Percentiles rank a stretch among this genome's conserved stretches.
These are phyloP conservation scores for Chunga burmeisteri DNA, from an alignment of 2,113 vertebrate species.

Conservation along the genomic window DNA sequence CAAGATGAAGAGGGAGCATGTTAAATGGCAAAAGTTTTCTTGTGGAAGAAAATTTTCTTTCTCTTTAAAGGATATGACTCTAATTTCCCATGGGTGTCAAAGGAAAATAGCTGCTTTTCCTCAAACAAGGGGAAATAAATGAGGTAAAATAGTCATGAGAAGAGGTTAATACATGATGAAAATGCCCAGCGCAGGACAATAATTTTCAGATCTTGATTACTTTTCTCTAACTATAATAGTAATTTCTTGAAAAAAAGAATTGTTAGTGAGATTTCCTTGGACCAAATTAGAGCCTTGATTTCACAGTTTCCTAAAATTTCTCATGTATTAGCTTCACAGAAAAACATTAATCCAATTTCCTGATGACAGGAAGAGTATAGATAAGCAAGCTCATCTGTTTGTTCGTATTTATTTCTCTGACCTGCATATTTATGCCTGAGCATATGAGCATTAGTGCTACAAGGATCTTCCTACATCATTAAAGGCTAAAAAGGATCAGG, in stretches of 20 bases:
- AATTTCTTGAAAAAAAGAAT: neutral
- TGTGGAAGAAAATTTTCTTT: neutral
- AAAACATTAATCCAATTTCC: neutral
- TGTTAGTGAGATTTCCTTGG: neutral
- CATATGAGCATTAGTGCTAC: rapidly evolving
- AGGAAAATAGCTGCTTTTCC: neutral
- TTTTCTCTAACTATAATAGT: neutral
- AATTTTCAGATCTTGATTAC: neutral
- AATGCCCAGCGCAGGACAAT: neutral
- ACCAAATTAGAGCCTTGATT: neutral
- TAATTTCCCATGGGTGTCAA: neutral
- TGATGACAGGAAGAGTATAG: neutral
- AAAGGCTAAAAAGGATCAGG: neutral
- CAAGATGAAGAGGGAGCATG: neutral
- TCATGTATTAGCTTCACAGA: neutral
- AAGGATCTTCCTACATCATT: neutral
- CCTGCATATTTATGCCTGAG: rapidly evolving
- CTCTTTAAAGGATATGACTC: neutral
- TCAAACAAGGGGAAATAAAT: neutral
- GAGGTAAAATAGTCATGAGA: neutral
- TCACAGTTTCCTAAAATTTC: neutral
- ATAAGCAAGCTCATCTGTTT: rapidly evolving
- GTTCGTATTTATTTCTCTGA: neutral
- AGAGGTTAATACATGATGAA: neutral
- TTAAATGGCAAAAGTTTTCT: neutral